A percentile compares a stretch with the other conserved stretches of the same genome.
Conservation (phyloP, 1,140 invertebrate species). For the Aleiodes sp. region DNA sequence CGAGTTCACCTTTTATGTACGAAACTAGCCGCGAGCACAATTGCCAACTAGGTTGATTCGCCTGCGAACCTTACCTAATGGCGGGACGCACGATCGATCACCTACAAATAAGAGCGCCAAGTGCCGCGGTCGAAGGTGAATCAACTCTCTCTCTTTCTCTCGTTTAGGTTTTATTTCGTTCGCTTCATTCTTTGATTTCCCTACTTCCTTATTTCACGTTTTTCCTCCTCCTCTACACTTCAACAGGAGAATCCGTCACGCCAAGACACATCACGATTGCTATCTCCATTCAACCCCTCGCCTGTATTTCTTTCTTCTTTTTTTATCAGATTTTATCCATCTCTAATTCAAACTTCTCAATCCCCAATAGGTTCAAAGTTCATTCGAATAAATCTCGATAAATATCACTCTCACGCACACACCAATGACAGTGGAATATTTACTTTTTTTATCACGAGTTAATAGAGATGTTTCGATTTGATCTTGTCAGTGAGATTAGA, state of each 20-base stretch:
- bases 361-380: constrained; percentile 1
- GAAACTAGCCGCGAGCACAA: not conserved
- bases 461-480: not conserved
- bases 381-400: constrained; percentile 7
- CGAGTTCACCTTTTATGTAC: not conserved
- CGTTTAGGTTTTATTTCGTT: not conserved
- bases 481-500: not conserved
- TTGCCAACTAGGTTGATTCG: no score
- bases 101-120: constrained; percentile 27
- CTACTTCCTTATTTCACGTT: constrained; percentile 7
- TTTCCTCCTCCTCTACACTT: not conserved
- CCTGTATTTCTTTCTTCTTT: not conserved
- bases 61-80: constrained; percentile 18
- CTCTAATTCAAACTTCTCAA: constrained; percentile 22
- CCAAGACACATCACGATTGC: constrained; percentile 4
- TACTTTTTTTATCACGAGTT: not conserved
- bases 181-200: no score
- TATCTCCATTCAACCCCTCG: constrained; percentile 19
- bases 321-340: constrained; percentile 19
- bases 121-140: constrained; percentile 36
- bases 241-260: constrained; percentile 15
- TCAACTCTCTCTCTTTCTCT: not conserved
- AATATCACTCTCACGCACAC: not conserved
- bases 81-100: constrained; percentile 35
- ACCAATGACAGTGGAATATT: not conserved